A percentile compares a stretch with the other conserved stretches of the same genome.
Evolutionary conservation across 1,140 invertebrate species (phyloP).

Genomic region (Akabosia matsudoensis): DNA sequence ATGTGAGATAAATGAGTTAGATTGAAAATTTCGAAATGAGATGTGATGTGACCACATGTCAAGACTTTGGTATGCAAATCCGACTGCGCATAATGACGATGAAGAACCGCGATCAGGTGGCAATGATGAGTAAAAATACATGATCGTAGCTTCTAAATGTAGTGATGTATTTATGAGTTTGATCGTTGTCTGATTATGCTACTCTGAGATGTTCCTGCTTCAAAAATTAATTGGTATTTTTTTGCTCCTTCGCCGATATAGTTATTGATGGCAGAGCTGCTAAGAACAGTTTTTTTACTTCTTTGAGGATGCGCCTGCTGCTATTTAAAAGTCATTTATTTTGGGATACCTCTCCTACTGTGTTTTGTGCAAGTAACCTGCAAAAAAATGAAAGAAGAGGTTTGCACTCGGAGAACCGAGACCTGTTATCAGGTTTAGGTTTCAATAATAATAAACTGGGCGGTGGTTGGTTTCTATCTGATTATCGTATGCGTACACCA

Average conservation of each 20-base stretch:
- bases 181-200: too few relatives aligned
- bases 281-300: not conserved
- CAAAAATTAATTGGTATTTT: conserved; percentile 23
- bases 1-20: conserved; percentile 9
- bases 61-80: not conserved
- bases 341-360: conserved; percentile 2
- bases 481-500: not conserved
- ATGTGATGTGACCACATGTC: conserved; percentile 13
- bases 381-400: not conserved
- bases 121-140: conserved; percentile 13
- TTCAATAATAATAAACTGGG: not conserved
- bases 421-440: not conserved
- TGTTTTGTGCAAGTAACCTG: conserved; percentile 10
- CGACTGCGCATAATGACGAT: too few relatives aligned
- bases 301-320: not conserved
- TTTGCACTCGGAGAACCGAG: not conserved
- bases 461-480: not conserved
- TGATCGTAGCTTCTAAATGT: not conserved
- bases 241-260: not conserved
- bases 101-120: not conserved
- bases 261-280: not conserved
- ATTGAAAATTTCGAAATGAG: not conserved
- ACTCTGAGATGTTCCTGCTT: not conserved
- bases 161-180: too few relatives aligned
- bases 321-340: not conserved